Evolutionary conservation across 2,113 vertebrate genomes (phyloP).

Genomic region (Notothenia rossii): DNA sequence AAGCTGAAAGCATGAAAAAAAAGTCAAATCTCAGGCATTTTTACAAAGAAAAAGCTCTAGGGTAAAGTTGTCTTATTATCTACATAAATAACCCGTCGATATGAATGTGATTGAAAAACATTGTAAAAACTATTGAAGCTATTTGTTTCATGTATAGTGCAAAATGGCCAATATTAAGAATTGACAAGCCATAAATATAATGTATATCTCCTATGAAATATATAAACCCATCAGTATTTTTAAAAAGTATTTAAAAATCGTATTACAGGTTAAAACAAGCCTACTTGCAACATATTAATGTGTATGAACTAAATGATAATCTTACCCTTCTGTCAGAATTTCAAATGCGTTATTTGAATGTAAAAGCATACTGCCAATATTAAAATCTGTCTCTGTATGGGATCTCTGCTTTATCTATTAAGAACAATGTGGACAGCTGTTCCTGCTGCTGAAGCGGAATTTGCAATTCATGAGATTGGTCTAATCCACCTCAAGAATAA

Average conservation of each 20-base stretch:
- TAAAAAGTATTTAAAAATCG: no score
- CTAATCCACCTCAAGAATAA: slow-evolving; percentile 52
- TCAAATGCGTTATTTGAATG: background rate
- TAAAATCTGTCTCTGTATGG: background rate
- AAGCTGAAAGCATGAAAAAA: background rate
- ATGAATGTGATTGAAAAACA: no score
- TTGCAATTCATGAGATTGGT: slow-evolving; percentile 64
- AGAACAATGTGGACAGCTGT: slow-evolving; percentile 49
- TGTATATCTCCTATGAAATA: no score
- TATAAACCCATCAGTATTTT: no score
- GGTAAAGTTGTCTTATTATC: background rate
- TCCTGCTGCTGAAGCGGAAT: slow-evolving; percentile 40
- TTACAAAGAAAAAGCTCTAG: background rate
- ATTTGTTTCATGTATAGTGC: background rate
- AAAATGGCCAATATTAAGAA: background rate
- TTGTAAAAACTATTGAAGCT: background rate
- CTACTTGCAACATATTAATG: background rate
- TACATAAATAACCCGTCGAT: no score
- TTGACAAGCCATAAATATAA: background rate
- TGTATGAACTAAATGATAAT: background rate
- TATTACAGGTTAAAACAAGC: background rate
- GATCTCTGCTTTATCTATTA: background rate
- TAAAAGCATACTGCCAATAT: background rate
- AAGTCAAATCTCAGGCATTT: background rate
- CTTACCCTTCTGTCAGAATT: background rate